These are phyloP conservation scores for Gadopsis marmoratus DNA, from an alignment of 2,797 vertebrate species.

Conservation along the genomic window DNA sequence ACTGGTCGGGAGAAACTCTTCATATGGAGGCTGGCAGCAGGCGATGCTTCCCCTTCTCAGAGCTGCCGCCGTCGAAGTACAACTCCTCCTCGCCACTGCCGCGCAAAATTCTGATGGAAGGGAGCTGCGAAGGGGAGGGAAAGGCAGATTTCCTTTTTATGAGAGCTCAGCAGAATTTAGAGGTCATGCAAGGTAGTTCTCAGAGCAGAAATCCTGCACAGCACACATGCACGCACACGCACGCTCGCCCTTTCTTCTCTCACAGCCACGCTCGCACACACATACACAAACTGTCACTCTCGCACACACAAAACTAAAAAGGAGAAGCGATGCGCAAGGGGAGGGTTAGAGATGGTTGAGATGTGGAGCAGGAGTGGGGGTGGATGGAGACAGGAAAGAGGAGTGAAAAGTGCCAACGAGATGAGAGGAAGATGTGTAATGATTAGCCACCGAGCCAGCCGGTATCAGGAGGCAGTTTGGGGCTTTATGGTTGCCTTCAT, in stretches of 20 bases:
- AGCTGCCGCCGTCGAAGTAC: constrained; percentile 35
- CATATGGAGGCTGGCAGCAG: constrained; percentile 38
- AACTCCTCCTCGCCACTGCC: constrained; percentile 30
- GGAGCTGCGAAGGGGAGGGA: neutral
- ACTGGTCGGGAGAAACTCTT: constrained; percentile 11
- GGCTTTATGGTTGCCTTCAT: constrained; percentile 64
- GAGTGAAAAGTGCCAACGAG: constrained; percentile 58
- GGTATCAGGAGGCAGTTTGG: constrained; percentile 56
- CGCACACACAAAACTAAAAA: constrained; percentile 27
- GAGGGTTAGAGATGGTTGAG: constrained; percentile 49
- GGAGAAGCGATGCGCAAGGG: constrained; percentile 22
- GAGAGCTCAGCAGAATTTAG: constrained; percentile 81
- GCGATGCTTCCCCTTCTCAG: constrained; percentile 32
- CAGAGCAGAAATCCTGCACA: constrained; percentile 57
- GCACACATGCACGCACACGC: constrained; percentile 29
- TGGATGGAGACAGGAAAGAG: constrained; percentile 32
- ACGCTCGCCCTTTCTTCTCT: constrained; percentile 28
- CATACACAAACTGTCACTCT: constrained; percentile 57
- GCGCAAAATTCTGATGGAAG: constrained; percentile 33
- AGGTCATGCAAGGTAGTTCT: constrained; percentile 77
- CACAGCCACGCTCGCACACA: constrained; percentile 28
- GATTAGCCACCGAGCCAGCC: constrained; percentile 63
- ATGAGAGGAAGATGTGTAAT: constrained; percentile 69
- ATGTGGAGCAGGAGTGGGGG: neutral
- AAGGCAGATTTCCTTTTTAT: constrained; percentile 40